Evolutionary conservation across 1,140 invertebrate species (phyloP), one percentile per base, ranked within the genome.

Genomic region (Bathynomus jamesi): DNA sequence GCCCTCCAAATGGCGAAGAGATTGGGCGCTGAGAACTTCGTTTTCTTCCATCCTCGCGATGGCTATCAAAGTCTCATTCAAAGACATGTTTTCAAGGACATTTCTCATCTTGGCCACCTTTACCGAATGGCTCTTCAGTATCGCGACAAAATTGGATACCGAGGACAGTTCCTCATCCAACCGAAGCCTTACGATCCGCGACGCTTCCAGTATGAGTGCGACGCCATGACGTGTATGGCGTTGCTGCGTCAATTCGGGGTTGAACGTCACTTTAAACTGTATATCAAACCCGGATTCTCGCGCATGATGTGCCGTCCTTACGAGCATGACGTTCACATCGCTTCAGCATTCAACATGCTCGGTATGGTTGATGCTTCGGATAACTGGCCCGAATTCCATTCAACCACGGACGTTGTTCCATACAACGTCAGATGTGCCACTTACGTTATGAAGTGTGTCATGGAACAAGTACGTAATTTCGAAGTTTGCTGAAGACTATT

Each of bases 1-100:
- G 67, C 67, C 24, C 32, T 76, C 31, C 71, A 76, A 40, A 71
- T 71, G 7, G 75, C 75, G 27, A 76, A 76, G 61, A 60, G 61
- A 17, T 60, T 76, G 53, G 71, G 71, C 10, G 72, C 75, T 24
- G 75, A 76, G 60, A 76, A 76, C 69, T 76, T 76, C 46, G 69
- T 76, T 24, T 76, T 76, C 72, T 76, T 73, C 69, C 69, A 76
- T 63, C 75, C 75, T 25, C 71, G 75, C 28, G 75, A 76, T 46
- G 75, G 75, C 32, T 76, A 74, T 69, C 72, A 76, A 60, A 76
- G 72, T 65, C 53, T 76, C 2, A 67, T 76, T 31, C 75, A 76
- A 65, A 69, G 75, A 0, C 71, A 76, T 40, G 24, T 73, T 28
- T 73, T 73, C 65, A 70, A 67, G n/a, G 75, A 76, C 62, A 46